phyloP scores from a whole-genome alignment of 1,140 invertebrate genomes.

The Platyscapa corneri region DNA sequence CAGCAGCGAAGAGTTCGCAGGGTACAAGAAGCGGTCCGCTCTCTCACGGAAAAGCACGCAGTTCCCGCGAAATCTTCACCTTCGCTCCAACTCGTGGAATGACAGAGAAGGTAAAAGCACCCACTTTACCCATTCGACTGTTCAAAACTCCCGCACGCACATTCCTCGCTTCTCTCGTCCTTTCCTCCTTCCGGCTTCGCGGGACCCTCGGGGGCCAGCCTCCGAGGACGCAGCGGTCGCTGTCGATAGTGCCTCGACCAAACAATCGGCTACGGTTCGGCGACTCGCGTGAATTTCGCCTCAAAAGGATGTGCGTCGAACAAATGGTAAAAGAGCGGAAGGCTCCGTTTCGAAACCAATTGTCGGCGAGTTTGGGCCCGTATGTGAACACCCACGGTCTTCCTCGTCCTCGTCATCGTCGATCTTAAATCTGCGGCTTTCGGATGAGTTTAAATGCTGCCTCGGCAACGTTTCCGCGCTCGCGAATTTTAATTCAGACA shows the following conservation, averaged over 20 bases:
- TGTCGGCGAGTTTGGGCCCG: not conserved
- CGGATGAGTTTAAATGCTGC: conserved; percentile 44
- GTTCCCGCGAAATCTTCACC: conserved; percentile 44
- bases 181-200: too few relatives aligned
- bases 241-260: not conserved
- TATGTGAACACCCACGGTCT: conserved; percentile 57
- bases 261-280: conserved; percentile 4
- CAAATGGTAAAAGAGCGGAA: conserved; percentile 52
- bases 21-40: not conserved
- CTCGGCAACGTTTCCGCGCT: conserved; percentile 60
- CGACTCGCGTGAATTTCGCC: not conserved
- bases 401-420: conserved; percentile 34
- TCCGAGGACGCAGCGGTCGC: too few relatives aligned
- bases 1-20: not conserved
- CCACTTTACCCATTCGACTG: not conserved
- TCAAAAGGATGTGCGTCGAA: conserved; percentile 22
- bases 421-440: conserved; percentile 42
- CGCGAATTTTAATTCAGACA: conserved; percentile 63
- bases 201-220: too few relatives aligned
- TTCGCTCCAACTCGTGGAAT: conserved; percentile 63
- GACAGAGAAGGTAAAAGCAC: conserved; percentile 69
- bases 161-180: not conserved
- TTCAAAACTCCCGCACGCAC: conserved; percentile 34
- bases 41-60: conserved; percentile 17
- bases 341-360: conserved; percentile 40